A percentile compares a stretch with the other conserved stretches of the same genome.
Evolutionary conservation across 2,888 invertebrate species (phyloP).

Genomic region (Thysanoteuthis rhombus): DNA sequence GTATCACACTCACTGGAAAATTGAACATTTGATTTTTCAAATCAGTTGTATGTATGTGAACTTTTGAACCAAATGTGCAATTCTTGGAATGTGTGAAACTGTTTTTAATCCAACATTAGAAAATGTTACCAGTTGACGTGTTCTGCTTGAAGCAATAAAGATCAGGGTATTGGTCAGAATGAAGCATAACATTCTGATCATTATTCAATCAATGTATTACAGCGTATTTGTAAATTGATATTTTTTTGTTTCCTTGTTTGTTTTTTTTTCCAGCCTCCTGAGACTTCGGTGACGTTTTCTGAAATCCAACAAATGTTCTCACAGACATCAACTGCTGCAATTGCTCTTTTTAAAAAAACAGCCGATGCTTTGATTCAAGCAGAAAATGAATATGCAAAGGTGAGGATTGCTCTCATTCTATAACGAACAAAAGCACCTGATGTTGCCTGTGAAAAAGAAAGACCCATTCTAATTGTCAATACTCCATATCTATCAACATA

Average conservation of each 20-base stretch:
- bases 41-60: no score
- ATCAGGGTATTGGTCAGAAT: no score
- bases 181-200: no score
- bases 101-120: no score
- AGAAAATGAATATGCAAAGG: constrained; percentile 44
- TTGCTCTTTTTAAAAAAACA: constrained; percentile 40
- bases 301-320: constrained; percentile 43
- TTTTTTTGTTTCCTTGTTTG: constrained; percentile 12
- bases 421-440: not conserved
- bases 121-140: no score
- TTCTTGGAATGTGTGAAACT: no score
- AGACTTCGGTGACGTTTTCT: constrained; percentile 38
- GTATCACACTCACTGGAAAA: not conserved
- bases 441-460: not conserved
- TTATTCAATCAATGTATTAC: no score
- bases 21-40: not conserved
- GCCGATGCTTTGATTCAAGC: constrained; percentile 41
- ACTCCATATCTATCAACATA: no score
- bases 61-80: no score
- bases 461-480: not conserved
- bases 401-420: constrained; percentile 31
- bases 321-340: constrained; percentile 39
- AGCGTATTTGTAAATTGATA: no score
- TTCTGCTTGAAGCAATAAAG: no score
- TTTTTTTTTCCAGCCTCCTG: constrained; percentile 42